Evolutionary conservation across 2,113 vertebrate species (phyloP).

Genomic region (Nyctereutes procyonoides): DNA sequence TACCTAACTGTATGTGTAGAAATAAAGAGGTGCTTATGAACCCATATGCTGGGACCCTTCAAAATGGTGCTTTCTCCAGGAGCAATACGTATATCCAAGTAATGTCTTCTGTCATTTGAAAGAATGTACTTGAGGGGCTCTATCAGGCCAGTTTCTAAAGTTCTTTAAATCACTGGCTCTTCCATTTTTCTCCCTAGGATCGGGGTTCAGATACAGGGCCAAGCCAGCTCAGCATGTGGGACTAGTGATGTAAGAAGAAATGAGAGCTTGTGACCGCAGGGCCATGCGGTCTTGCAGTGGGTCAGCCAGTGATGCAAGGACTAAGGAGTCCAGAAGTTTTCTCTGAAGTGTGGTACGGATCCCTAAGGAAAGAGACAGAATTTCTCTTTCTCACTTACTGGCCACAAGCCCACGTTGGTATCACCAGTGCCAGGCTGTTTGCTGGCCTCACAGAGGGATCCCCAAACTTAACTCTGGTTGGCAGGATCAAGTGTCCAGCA

Average conservation of each 20-base stretch:
- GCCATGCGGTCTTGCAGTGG: background rate
- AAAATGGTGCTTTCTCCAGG: conserved; percentile 8
- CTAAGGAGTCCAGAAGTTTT: background rate
- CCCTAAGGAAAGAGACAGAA: background rate
- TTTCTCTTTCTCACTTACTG: background rate
- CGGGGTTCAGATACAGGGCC: background rate
- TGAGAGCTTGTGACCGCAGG: background rate
- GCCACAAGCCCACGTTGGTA: background rate
- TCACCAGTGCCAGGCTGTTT: background rate
- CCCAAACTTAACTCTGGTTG: background rate
- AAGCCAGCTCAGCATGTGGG: background rate
- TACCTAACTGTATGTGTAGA: background rate
- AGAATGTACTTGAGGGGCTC: background rate
- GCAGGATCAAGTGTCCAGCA: background rate
- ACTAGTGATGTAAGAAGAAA: background rate
- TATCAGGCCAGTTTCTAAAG: background rate
- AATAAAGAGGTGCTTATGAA: conserved; percentile 9
- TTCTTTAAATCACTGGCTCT: background rate
- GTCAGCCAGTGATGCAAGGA: background rate
- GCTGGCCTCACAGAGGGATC: background rate
- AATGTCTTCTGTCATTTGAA: background rate
- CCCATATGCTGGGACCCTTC: background rate
- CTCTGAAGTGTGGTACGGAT: background rate
- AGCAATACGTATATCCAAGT: background rate
- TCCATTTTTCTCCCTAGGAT: background rate